Conservation (phyloP, 2,888 invertebrate genomes). For the Leptodirus hochenwartii region DNA sequence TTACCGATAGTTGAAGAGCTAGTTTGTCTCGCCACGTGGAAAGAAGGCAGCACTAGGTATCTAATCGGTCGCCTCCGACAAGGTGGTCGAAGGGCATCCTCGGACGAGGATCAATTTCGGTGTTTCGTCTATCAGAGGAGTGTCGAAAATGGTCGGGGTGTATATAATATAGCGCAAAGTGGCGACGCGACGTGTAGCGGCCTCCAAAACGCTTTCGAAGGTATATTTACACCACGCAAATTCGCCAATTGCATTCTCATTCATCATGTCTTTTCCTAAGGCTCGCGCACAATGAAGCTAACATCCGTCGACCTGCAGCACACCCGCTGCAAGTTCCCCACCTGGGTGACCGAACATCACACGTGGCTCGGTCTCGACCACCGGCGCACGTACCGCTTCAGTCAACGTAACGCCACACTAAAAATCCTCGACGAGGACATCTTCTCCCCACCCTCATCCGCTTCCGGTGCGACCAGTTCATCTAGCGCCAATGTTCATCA, state of each 20-base stretch:
- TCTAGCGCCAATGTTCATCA: slow-evolving; percentile 22
- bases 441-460: slow-evolving; percentile 12
- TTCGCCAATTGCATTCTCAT: not conserved
- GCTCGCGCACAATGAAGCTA: no score
- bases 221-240: slow-evolving; percentile 24
- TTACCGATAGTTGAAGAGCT: slow-evolving; percentile 71
- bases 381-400: slow-evolving; percentile 51
- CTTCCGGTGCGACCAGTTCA: slow-evolving; percentile 11
- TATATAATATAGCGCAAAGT: slow-evolving; percentile 54
- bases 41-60: slow-evolving; percentile 63
- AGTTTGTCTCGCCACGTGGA: slow-evolving; percentile 68
- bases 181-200: slow-evolving; percentile 70
- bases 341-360: slow-evolving; percentile 61
- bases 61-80: slow-evolving; percentile 56
- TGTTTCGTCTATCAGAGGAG: slow-evolving; percentile 60
- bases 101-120: slow-evolving; percentile 61
- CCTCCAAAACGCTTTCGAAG: slow-evolving; percentile 54
- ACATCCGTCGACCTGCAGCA: slow-evolving; percentile 52
- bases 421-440: slow-evolving; percentile 26
- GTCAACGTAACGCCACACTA: slow-evolving; percentile 52
- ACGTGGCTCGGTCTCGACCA: slow-evolving; percentile 67
- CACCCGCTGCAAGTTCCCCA: slow-evolving; percentile 57
- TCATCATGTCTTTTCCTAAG: no score
- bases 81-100: slow-evolving; percentile 35
- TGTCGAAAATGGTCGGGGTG: slow-evolving; percentile 30